phyloP scores from a whole-genome alignment of 2,888 invertebrate species.

The Drosophila tripunctata region DNA sequence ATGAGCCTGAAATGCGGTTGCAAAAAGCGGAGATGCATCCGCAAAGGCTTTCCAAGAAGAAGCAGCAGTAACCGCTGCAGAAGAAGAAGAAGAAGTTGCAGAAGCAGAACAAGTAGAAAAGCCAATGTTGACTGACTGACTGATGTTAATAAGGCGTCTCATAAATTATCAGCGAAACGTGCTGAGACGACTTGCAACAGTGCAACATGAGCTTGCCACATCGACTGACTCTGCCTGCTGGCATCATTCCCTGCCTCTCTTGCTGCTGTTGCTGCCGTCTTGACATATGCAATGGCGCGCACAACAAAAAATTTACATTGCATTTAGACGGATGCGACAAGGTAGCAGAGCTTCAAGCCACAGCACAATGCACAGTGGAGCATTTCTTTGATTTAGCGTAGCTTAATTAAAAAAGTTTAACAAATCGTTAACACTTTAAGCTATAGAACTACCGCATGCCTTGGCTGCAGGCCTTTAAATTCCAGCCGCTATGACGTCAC shows the following conservation, averaged over 20 bases:
- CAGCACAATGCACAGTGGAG: conserved; percentile 18
- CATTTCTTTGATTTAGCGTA: neutral
- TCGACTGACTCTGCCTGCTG: conserved; percentile 16
- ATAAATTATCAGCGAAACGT: conserved; percentile 79
- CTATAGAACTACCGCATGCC: too few relatives aligned
- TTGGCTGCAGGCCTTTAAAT: too few relatives aligned
- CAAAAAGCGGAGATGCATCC: conserved; percentile 59
- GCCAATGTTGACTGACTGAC: conserved; percentile 48
- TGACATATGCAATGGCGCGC: conserved; percentile 72
- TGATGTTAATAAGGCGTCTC: conserved; percentile 82
- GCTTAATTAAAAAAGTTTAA: neutral
- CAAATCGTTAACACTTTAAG: too few relatives aligned
- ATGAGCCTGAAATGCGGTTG: conserved; percentile 48
- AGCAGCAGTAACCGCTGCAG: neutral
- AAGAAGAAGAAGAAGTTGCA: conserved; percentile 1
- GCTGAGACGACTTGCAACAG: conserved; percentile 40
- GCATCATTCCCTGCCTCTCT: conserved; percentile 21
- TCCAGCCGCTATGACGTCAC: too few relatives aligned
- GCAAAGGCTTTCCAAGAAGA: conserved; percentile 67
- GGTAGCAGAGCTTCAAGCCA: conserved; percentile 38
- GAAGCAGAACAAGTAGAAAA: neutral
- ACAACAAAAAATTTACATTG: conserved; percentile 81
- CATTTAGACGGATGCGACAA: conserved; percentile 71
- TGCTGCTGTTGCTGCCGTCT: conserved; percentile 50
- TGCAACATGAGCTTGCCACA: conserved; percentile 17